A percentile compares a stretch with the other conserved stretches of the same genome.
phyloP scores from a whole-genome alignment of 2,113 vertebrate genomes.

The Calidris pygmaea region DNA sequence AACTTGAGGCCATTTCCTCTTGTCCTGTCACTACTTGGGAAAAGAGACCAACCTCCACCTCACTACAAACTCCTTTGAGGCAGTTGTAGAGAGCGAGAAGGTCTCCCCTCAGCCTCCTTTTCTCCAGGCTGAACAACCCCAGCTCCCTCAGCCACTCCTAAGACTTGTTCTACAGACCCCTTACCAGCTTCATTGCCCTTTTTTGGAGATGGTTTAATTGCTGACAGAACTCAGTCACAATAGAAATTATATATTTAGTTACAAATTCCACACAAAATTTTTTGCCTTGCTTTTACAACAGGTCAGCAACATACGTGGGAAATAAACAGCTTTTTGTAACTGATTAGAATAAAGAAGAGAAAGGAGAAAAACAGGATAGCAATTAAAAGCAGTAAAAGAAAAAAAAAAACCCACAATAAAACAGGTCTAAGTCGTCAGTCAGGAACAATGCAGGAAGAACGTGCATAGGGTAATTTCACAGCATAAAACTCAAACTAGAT shows the following conservation, averaged over 20 bases:
- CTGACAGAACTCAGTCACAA: conserved; percentile 8
- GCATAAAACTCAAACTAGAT: not conserved
- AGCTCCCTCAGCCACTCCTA: not conserved
- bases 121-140: not conserved
- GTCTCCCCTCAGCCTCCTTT: not conserved
- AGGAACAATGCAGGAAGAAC: not conserved
- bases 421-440: not conserved
- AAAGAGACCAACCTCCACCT: not conserved
- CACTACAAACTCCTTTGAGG: not conserved
- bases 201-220: not conserved
- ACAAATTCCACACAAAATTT: not conserved
- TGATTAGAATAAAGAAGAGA: not conserved
- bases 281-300: conserved; percentile 7
- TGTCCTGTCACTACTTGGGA: not conserved
- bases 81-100: not conserved
- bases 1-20: not conserved
- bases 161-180: not conserved
- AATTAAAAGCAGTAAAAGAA: not conserved
- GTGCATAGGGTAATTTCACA: not conserved
- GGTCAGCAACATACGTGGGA: not conserved
- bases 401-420: not conserved
- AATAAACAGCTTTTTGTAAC: not conserved
- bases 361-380: not conserved
- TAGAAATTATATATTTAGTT: not conserved
- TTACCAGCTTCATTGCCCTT: not conserved